Evolutionary conservation across 2,888 invertebrate species (phyloP).

Genomic region (Eueremaeus valkanovi): DNA sequence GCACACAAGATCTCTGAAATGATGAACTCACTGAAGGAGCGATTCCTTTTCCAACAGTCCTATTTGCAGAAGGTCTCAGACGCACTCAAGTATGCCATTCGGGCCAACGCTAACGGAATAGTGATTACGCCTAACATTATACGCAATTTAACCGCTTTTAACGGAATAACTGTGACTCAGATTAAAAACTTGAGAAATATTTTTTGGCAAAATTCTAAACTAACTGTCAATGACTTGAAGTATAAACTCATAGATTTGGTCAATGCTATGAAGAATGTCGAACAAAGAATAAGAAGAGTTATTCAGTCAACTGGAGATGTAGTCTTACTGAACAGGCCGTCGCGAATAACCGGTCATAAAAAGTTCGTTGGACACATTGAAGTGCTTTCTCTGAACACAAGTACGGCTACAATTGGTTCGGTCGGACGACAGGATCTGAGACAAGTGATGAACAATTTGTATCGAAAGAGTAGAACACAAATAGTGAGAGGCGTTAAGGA

Average conservation of each 20-base stretch:
- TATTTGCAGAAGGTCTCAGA: constrained; percentile 14
- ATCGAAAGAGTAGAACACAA: constrained; percentile 5
- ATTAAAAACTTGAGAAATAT: neutral
- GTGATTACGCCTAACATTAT: neutral
- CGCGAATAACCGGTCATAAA: constrained; percentile 42
- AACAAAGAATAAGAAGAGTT: constrained; percentile 37
- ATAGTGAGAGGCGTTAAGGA: constrained; percentile 1
- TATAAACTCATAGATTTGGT: constrained; percentile 35
- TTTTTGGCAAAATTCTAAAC: constrained; percentile 41
- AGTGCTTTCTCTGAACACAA: constrained; percentile 38
- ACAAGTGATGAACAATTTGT: constrained; percentile 4
- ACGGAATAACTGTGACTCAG: neutral
- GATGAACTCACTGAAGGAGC: constrained; percentile 42
- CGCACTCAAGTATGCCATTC: neutral
- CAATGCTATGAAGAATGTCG: constrained; percentile 13
- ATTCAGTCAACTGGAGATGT: constrained; percentile 38
- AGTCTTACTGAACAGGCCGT: constrained; percentile 39
- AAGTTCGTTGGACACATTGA: constrained; percentile 36
- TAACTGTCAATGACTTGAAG: constrained; percentile 41
- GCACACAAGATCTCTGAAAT: constrained; percentile 33
- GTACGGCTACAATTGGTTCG: constrained; percentile 39
- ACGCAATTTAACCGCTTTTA: neutral
- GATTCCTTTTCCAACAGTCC: constrained; percentile 1
- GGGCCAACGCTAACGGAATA: neutral
- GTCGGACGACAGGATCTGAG: neutral